A percentile compares a stretch with the other conserved stretches of the same genome.
Evolutionary conservation across 2,888 invertebrate species (phyloP).

Genomic region (Andricus curvator): DNA sequence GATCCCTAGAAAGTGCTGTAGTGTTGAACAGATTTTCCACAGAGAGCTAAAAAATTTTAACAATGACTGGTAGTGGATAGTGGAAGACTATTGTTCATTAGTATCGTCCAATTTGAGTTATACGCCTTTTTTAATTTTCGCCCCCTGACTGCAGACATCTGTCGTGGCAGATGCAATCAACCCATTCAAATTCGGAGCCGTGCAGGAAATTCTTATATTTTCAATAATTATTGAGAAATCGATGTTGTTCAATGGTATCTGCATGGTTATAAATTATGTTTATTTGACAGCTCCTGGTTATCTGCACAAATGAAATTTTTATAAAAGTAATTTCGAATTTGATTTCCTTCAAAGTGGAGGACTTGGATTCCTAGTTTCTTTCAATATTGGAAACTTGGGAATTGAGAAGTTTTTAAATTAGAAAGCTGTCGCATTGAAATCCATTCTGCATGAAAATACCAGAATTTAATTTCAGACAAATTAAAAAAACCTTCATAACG

Average conservation of each 20-base stretch:
- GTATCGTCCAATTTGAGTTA: not conserved
- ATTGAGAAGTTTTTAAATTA: no score
- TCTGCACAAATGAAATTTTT: not conserved
- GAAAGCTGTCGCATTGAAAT: no score
- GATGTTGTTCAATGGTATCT: constrained; percentile 29
- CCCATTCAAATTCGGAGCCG: not conserved
- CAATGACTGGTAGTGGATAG: not conserved
- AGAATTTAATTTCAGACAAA: no score
- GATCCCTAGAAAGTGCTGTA: no score
- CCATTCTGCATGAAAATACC: no score
- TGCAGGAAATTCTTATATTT: not conserved
- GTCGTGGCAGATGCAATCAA: not conserved
- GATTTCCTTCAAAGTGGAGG: no score
- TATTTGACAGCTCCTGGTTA: not conserved
- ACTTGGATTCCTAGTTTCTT: no score
- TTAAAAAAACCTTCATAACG: no score
- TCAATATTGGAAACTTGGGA: no score
- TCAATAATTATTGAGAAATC: not conserved
- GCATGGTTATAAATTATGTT: constrained; percentile 6
- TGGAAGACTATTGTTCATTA: not conserved
- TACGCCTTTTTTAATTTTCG: not conserved
- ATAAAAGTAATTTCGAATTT: no score
- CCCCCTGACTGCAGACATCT: not conserved
- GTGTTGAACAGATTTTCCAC: no score
- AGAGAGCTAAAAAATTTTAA: not conserved